Evolutionary conservation across 2,888 invertebrate species (phyloP), one percentile per base, ranked within the genome.

Genomic region (Hirtodrosophila alboralis): DNA sequence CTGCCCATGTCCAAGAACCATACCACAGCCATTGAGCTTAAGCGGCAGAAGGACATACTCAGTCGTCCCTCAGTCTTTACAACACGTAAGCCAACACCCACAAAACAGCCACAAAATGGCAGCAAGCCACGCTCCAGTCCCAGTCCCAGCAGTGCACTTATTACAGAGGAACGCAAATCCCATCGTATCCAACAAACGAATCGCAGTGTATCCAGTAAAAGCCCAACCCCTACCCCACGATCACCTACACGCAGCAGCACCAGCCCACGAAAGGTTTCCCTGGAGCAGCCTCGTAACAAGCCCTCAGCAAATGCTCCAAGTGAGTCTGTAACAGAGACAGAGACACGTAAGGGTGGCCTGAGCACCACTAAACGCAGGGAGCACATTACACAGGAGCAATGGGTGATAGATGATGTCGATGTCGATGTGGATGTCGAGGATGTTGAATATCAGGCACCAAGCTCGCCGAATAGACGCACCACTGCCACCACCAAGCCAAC

Each of bases 1-100:
- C 93, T 93, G 89, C 95, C 95, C 0, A 95, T 94, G 88, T 66
- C 87, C 7, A 81, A 86, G 56, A 68, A 71, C 3, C 89, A 89
- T 34, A 86, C 89, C 4, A 86, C 81, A 8, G 71, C 75, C 16
- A 75, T 89, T 16, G 89, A 89, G 48, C 40, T 87, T 3, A 76
- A 87, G 65, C 66, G 90, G 52, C 91, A 91, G 47, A 88, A 90
- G 45, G 92, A 93, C 74, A 92, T 92, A 43, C 83, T 92, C 12
- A 91, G 87, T 30, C 89, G 92, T 57, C 92, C 92, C 1, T 92
- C 92, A 8, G 91, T 73, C 5, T 76, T 78, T 8, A 40, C 31
- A 3, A 56, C 54, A 13, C 72, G 67, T 3, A 51, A 61, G 9
- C 34, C 60, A 7, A 21, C 57, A 1, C 40, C 37, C 3, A 13